Base-by-base conservation (phyloP, 2,888 invertebrate species). In the Lycocerus yunnanus region DNA sequence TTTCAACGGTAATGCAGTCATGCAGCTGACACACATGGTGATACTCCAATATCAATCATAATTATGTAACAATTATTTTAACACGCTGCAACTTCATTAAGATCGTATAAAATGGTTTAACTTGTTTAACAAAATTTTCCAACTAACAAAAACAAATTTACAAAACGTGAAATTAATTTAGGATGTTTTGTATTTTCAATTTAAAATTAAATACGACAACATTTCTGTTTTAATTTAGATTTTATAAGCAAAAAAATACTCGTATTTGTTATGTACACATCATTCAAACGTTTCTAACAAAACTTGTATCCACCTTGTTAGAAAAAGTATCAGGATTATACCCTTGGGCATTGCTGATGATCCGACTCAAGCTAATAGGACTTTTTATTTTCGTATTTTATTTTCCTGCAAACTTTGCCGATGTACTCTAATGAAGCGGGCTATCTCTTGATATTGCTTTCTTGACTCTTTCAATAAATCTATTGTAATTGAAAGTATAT, bases 291-390 rank as follows among this genome's bases (percentile, higher is more conserved):
- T 68, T 63, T 71, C 66, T 65, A 63, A 66, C 21, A 60, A 70
- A 69, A 73, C 63, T 71, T 73, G 72, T 72, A 75, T 70, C 73
- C 70, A 75, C 72, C 75, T 75, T 75, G 75, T 75, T 75, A 75
- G 75, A 73, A 75, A 75, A 73, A 75, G 75, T 71, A 75, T 75
- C 72, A 72, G 73, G 75, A 78, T 75, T 73, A 74, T 68, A 75
- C 78, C 77, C 78, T 43, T 75, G 78, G 75, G 78, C 75, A 71
- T 70, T 73, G 75, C 72, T 77, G 78, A 78, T 78, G 78, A 78
- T 78, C 77, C 72, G 73, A 72, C 73, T 72, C 72, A 73, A 74
- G 70, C 78, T 78, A 78, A 78, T 78, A 78, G 74, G 78, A 77
- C 77, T 78, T 78, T 78, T 78, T 78, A 68, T 74, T 77, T 69